Percentiles rank a stretch among this genome's conserved stretches.
Evolutionary conservation across 2,797 vertebrate genomes (phyloP).

Genomic region (Ptychobarbus kaznakovi): DNA sequence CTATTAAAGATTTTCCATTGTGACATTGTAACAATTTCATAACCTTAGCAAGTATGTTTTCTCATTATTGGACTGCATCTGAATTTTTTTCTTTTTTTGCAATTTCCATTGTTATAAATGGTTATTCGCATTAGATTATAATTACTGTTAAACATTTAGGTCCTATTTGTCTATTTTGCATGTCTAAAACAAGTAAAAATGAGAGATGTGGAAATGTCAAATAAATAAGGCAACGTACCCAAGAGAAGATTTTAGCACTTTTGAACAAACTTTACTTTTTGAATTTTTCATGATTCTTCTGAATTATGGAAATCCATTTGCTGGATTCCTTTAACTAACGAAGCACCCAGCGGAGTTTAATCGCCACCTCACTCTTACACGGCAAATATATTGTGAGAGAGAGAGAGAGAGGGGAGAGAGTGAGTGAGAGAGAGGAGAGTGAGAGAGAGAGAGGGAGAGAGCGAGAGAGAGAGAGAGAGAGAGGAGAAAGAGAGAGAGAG

Average conservation of each 20-base stretch:
- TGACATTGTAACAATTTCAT: neutral
- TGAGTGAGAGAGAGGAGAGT: too few relatives aligned
- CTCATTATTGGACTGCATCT: neutral
- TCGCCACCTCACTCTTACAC: slow-evolving; percentile 1
- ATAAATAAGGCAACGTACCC: slow-evolving; percentile 44
- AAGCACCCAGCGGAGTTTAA: slow-evolving; percentile 25
- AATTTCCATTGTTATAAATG: neutral
- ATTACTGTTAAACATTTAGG: neutral
- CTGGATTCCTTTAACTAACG: slow-evolving; percentile 39
- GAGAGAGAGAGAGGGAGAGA: slow-evolving; percentile 9
- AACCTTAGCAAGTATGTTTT: neutral
- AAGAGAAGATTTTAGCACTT: slow-evolving; percentile 45
- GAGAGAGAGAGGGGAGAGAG: slow-evolving; percentile 11
- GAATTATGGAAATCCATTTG: slow-evolving; percentile 60
- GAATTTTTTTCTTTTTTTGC: neutral
- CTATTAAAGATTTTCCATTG: neutral
- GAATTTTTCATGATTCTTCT: slow-evolving; percentile 56
- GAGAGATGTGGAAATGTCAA: slow-evolving; percentile 27
- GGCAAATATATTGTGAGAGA: slow-evolving; percentile 18
- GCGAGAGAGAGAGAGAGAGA: too few relatives aligned
- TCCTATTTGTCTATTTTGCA: slow-evolving; percentile 5
- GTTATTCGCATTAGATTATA: neutral
- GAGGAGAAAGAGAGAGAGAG: too few relatives aligned
- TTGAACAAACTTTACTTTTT: slow-evolving; percentile 49
- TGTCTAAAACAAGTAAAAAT: neutral